phyloP scores from a whole-genome alignment of 1,140 invertebrate species.

The Brachionus calyciflorus region DNA sequence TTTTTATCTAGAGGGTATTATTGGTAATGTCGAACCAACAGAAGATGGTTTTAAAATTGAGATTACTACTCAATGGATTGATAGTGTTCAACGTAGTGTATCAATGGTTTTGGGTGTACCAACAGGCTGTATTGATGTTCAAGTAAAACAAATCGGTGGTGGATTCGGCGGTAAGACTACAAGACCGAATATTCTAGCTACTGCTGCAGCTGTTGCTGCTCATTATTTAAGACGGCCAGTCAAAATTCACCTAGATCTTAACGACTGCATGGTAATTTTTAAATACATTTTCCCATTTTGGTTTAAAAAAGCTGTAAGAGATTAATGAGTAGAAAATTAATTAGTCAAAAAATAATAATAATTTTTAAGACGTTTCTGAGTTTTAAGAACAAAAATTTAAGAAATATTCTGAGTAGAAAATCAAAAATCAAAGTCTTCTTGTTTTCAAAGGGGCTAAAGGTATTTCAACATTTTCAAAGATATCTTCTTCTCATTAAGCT shows the following conservation, averaged over 20 bases:
- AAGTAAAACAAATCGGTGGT: conserved; percentile 80
- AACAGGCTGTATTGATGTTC: conserved; percentile 67
- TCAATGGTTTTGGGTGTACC: conserved; percentile 71
- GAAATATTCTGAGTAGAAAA: too few species aligned
- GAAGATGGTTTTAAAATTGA: conserved; percentile 77
- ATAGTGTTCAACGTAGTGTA: conserved; percentile 70
- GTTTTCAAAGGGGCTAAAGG: too few species aligned
- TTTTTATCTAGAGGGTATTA: conserved; percentile 89
- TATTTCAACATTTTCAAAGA: too few species aligned
- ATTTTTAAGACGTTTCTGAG: too few species aligned
- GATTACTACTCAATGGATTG: conserved; percentile 77
- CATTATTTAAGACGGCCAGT: conserved; percentile 39
- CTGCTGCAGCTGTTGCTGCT: conserved; percentile 64
- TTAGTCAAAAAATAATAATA: too few species aligned
- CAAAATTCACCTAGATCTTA: conserved; percentile 21
- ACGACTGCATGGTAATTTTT: conserved; percentile 39
- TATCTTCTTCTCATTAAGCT: too few species aligned
- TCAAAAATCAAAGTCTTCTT: too few species aligned
- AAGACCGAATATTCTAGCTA: conserved; percentile 63
- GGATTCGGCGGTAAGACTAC: conserved; percentile 95
- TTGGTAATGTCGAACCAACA: conserved; percentile 68
- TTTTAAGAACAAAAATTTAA: too few species aligned
- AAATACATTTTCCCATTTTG: too few species aligned
- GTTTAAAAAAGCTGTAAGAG: too few species aligned
- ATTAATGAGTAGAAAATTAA: too few species aligned